Evolutionary conservation across 2,797 vertebrate genomes (phyloP).

Genomic region (Rousettus madagascariensis): DNA sequence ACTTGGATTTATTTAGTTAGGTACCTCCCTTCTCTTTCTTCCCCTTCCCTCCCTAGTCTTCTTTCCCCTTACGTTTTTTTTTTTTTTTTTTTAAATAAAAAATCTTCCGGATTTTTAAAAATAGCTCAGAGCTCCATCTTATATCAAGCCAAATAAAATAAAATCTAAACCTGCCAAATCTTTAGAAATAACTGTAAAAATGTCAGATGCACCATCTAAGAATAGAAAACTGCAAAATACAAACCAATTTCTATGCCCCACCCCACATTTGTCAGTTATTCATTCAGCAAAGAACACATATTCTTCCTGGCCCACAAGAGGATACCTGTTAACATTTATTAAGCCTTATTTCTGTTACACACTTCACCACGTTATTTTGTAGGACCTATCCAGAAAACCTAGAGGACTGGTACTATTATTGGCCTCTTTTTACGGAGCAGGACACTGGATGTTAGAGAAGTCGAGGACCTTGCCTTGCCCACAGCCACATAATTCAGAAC

Average conservation of each 20-base stretch:
- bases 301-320: not conserved
- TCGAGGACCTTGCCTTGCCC: not conserved
- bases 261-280: not conserved
- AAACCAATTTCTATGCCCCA: not conserved
- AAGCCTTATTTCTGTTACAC: not conserved
- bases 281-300: not conserved
- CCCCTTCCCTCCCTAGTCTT: not conserved
- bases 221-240: conserved; percentile 38
- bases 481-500: not conserved
- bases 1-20: not conserved
- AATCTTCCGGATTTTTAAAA: conserved; percentile 48
- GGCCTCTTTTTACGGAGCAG: not conserved
- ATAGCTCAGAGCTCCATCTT: conserved; percentile 33
- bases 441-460: not conserved
- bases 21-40: not conserved
- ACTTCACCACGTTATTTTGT: not conserved
- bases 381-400: not conserved
- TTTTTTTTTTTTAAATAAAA: not conserved
- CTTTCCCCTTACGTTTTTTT: not conserved
- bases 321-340: not conserved
- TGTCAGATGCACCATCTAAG: conserved; percentile 21
- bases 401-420: not conserved
- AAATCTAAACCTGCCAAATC: conserved; percentile 26
- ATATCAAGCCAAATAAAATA: conserved; percentile 41
- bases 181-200: conserved; percentile 22